These are phyloP conservation scores for Cyclina sinensis DNA, from an alignment of 1,140 invertebrate genomes.

Conservation along the genomic window DNA sequence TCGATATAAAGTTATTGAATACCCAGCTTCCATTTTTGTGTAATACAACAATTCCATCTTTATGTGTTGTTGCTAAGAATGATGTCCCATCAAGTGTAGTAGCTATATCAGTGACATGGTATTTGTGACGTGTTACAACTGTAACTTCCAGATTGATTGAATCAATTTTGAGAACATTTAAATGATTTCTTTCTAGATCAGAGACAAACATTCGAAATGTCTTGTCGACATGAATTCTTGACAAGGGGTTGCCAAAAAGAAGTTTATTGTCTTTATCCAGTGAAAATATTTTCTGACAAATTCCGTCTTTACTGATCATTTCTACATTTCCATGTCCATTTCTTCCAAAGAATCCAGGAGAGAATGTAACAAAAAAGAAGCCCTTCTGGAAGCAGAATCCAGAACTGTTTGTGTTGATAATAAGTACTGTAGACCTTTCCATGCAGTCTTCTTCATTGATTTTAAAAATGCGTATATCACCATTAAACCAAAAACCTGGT, in stretches of 20 bases:
- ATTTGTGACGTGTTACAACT: background rate
- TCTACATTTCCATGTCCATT: background rate
- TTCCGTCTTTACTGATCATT: background rate
- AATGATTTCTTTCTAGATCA: background rate
- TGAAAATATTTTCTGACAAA: background rate
- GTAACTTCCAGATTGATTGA: background rate
- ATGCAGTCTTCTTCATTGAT: background rate
- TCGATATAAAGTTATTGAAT: slow-evolving; percentile 6
- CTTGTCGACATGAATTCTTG: slow-evolving; percentile 4
- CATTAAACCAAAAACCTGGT: background rate
- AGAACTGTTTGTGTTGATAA: background rate
- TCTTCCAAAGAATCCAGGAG: background rate
- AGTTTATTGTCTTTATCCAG: background rate
- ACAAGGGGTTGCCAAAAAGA: background rate
- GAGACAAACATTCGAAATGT: slow-evolving; percentile 6
- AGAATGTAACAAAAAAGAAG: slow-evolving; percentile 23
- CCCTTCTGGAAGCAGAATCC: background rate
- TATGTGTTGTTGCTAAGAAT: background rate
- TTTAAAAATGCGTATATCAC: background rate
- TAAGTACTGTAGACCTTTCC: background rate
- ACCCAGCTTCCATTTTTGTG: slow-evolving; percentile 2
- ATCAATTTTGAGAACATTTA: background rate
- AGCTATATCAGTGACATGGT: background rate
- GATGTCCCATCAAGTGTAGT: background rate
- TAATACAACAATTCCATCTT: slow-evolving; percentile 1